phyloP scores from a whole-genome alignment of 2,113 vertebrate species.

The Peucedramus taeniatus region DNA sequence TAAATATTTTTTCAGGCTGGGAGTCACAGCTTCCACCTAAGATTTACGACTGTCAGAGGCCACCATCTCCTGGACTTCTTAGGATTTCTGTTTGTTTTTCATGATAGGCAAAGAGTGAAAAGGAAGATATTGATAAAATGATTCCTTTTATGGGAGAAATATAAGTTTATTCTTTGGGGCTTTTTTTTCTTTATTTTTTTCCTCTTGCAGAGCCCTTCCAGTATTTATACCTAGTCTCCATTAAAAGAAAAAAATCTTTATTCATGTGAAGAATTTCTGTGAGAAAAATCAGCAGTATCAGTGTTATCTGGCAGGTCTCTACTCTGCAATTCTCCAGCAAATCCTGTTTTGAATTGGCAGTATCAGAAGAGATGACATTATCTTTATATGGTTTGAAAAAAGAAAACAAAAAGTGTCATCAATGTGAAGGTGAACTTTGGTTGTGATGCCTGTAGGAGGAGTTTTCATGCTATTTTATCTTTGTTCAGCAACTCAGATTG shows the following conservation, averaged over 20 bases:
- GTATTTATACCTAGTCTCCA: neutral
- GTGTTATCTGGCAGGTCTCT: constrained; percentile 55
- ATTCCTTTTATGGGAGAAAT: neutral
- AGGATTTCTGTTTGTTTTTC: neutral
- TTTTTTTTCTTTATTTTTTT: too few relatives aligned
- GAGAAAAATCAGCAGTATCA: constrained; percentile 28
- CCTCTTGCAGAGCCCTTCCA: neutral
- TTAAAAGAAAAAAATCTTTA: constrained; percentile 30
- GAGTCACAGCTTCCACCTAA: neutral
- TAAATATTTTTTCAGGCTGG: neutral
- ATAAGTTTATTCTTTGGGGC: neutral
- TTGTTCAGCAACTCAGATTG: constrained; percentile 43
- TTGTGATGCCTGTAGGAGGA: constrained; percentile 30
- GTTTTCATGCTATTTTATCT: constrained; percentile 59
- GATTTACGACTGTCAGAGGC: neutral
- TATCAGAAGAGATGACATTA: constrained; percentile 55
- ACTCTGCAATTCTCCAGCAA: constrained; percentile 43
- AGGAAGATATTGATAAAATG: neutral
- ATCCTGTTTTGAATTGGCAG: constrained; percentile 48
- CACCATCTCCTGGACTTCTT: neutral
- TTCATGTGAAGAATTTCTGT: constrained; percentile 49
- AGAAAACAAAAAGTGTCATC: constrained; percentile 35
- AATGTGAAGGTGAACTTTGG: constrained; percentile 62
- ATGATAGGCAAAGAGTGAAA: neutral
- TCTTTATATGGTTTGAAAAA: constrained; percentile 53